Conservation (phyloP, 64 coral and sea anemone genomes). For the Stichodactyla mertensii region DNA sequence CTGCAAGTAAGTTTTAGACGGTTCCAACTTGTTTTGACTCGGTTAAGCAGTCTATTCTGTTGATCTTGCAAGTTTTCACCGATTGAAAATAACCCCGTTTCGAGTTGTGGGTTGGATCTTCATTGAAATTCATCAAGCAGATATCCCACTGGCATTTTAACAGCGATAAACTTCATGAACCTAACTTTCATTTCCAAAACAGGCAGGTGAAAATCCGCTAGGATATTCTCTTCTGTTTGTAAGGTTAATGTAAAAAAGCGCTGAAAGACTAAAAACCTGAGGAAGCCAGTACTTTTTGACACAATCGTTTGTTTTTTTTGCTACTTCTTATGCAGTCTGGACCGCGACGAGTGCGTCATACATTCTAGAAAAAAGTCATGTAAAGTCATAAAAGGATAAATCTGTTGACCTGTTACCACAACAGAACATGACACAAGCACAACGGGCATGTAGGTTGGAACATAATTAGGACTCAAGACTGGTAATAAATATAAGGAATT, state of each 20-base stretch:
- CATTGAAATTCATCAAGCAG: constrained; percentile 10
- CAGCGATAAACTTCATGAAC: background rate
- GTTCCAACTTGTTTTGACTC: background rate
- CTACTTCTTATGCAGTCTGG: background rate
- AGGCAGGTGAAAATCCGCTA: background rate
- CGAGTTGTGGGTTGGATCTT: background rate
- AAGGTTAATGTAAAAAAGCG: background rate
- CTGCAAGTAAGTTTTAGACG: background rate
- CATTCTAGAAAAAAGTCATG: background rate
- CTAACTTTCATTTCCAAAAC: background rate
- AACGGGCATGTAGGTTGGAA: too few species aligned
- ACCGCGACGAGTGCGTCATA: background rate
- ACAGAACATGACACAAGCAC: background rate
- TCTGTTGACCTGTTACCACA: background rate
- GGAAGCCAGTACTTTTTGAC: background rate
- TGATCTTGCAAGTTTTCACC: background rate
- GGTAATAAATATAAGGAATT: too few species aligned
- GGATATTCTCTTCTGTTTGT: too few species aligned
- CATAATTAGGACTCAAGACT: too few species aligned
- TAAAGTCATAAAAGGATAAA: background rate
- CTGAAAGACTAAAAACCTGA: background rate
- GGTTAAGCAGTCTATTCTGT: background rate
- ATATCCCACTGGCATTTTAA: background rate
- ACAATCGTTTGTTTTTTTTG: background rate
- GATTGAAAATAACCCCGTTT: background rate